Evolutionary conservation across 2,888 invertebrate species (phyloP).

Genomic region (Linnaemya vulpina): DNA sequence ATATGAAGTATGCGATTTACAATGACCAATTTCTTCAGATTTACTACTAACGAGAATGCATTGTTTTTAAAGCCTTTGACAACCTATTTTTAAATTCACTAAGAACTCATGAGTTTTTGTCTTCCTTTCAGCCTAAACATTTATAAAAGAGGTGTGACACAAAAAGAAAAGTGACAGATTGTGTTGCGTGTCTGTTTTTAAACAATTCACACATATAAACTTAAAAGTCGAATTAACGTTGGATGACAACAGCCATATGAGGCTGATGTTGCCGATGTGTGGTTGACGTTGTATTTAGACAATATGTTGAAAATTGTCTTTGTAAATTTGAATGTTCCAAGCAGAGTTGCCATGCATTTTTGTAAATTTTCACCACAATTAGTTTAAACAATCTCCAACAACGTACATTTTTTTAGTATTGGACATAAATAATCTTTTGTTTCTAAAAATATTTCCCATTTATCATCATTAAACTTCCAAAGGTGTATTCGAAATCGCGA

Average conservation of each 20-base stretch:
- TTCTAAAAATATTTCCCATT: no score
- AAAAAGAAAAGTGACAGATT: constrained; percentile 6
- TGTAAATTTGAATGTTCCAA: constrained; percentile 9
- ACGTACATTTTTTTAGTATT: no score
- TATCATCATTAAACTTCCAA: no score
- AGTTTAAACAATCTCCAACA: no score
- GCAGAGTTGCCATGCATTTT: no score
- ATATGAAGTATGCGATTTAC: no score
- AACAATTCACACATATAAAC: constrained; percentile 20
- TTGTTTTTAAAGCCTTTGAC: neutral
- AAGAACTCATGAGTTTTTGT: neutral
- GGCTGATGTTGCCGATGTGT: neutral
- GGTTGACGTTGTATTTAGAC: neutral
- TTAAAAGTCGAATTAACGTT: neutral
- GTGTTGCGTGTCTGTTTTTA: constrained; percentile 2
- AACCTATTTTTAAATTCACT: neutral
- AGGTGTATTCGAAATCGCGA: no score
- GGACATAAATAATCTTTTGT: no score
- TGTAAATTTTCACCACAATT: neutral
- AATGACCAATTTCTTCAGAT: no score
- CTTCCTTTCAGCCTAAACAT: neutral
- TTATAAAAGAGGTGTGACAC: constrained; percentile 36
- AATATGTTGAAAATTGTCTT: constrained; percentile 10
- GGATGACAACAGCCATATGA: constrained; percentile 12
- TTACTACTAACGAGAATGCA: neutral